phyloP scores from a whole-genome alignment of 2,113 vertebrate genomes.

The Tor tambroides region DNA sequence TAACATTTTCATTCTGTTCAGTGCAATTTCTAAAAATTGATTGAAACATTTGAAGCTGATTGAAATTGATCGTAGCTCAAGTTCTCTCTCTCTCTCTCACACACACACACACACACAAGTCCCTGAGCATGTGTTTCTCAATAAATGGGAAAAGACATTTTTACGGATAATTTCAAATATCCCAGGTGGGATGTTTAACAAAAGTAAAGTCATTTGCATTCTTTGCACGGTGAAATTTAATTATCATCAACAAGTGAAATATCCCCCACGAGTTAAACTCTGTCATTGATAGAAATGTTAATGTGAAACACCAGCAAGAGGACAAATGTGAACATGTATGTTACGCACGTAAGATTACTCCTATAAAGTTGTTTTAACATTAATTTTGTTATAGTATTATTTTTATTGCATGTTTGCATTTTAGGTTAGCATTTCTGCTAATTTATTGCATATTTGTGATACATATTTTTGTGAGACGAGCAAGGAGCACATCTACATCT shows the following conservation, averaged over 20 bases:
- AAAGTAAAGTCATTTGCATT: background rate
- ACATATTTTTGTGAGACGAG: background rate
- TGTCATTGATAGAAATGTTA: background rate
- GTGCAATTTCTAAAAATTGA: background rate
- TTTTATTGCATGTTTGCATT: background rate
- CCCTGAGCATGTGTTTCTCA: background rate
- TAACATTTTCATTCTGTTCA: background rate
- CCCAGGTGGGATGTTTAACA: background rate
- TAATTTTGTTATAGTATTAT: background rate
- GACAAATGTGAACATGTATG: background rate
- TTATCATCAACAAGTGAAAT: slow-evolving; percentile 4
- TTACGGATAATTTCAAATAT: background rate
- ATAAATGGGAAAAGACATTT: background rate
- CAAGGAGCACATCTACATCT: too few relatives aligned
- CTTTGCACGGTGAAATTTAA: background rate
- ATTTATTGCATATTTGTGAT: background rate
- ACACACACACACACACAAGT: too few relatives aligned
- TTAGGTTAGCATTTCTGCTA: background rate
- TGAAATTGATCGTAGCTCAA: background rate
- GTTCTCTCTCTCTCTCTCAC: too few relatives aligned
- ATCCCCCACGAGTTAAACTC: background rate
- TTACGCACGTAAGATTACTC: background rate
- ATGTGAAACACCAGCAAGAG: background rate
- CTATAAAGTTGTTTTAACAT: background rate
- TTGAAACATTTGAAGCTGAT: background rate